Evolutionary conservation across 2,113 vertebrate genomes (phyloP), one percentile per base, ranked within the genome.

Genomic region (Corythornis vintsioides): DNA sequence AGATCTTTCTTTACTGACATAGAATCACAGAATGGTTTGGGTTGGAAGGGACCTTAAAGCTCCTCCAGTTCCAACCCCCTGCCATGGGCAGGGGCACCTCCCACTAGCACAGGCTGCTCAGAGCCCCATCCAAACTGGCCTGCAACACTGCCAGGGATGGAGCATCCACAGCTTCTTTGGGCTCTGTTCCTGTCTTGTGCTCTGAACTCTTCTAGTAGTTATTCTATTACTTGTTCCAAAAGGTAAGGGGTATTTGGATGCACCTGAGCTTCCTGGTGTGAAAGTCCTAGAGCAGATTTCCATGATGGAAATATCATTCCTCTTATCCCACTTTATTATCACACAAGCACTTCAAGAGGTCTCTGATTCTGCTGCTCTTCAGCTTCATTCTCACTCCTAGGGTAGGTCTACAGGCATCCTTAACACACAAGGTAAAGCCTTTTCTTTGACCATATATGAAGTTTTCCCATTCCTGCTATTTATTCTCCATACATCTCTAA

Each of bases 361-460:
- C 4, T 78, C 33, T n/a, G 9, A 11, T 57, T 75, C 45, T 80
- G 2, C 40, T 80, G 2, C 24, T 72, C 21, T 85, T 88, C 63
- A 61, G 20, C 67, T 9, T 45, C 11, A 22, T 20, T n/a, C 28
- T 59, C 8, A 18, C 22, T 74, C 52, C 71, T 1, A 6, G 15
- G 19, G 28, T 63, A 47, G 33, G 13, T 61, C 48, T 60, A 31
- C 6, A 48, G 43, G 15, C 8, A 31, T 65, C 47, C 47, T 90
- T 55, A 40, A 47, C 6, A 20, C 1, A 0, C 26, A 18, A 69
- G 3, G 42, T 16, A 65, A 61, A 80, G 31, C 1, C 1, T 55
- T 35, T 6, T 52, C 50, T 52, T 52, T 83, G 50, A 43, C 26
- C 7, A 5, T 4, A 29, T 4, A 5, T 15, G 33, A 57, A 45